Evolutionary conservation across 1,140 invertebrate species (phyloP).

Genomic region (Papilio xuthus): DNA sequence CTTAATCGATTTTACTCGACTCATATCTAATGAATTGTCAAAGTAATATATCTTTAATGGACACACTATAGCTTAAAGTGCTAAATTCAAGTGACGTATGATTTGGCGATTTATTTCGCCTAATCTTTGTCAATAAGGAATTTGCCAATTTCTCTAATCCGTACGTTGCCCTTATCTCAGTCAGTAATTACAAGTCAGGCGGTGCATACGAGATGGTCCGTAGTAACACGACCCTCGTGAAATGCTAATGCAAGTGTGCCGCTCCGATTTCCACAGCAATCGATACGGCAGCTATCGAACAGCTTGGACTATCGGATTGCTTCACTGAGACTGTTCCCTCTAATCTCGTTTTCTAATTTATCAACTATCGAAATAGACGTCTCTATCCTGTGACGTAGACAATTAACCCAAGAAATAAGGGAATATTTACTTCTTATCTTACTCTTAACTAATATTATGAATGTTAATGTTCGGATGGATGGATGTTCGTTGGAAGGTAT

Average conservation of each 20-base stretch:
- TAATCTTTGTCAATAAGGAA: neutral
- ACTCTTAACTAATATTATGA: too few species aligned
- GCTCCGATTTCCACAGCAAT: conserved; percentile 34
- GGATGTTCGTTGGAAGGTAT: too few species aligned
- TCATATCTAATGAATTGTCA: too few species aligned
- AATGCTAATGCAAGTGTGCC: conserved; percentile 36
- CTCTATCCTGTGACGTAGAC: neutral
- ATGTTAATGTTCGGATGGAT: too few species aligned
- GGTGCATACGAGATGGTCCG: conserved; percentile 29
- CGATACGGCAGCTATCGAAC: conserved; percentile 23
- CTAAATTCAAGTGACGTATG: neutral
- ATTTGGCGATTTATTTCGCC: too few species aligned
- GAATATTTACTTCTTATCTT: too few species aligned
- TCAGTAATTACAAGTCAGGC: neutral
- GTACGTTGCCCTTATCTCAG: neutral
- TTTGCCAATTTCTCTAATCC: neutral
- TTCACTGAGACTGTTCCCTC: neutral
- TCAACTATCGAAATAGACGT: neutral
- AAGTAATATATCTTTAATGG: too few species aligned
- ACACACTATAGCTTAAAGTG: too few species aligned
- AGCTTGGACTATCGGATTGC: conserved; percentile 25
- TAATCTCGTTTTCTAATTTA: conserved; percentile 30
- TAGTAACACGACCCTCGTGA: conserved; percentile 33
- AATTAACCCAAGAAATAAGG: too few species aligned
- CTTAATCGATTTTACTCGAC: too few species aligned